A percentile compares a stretch with the other conserved stretches of the same genome.
phyloP scores from a whole-genome alignment of 2,888 invertebrate species.

The Sesamia inferens region DNA sequence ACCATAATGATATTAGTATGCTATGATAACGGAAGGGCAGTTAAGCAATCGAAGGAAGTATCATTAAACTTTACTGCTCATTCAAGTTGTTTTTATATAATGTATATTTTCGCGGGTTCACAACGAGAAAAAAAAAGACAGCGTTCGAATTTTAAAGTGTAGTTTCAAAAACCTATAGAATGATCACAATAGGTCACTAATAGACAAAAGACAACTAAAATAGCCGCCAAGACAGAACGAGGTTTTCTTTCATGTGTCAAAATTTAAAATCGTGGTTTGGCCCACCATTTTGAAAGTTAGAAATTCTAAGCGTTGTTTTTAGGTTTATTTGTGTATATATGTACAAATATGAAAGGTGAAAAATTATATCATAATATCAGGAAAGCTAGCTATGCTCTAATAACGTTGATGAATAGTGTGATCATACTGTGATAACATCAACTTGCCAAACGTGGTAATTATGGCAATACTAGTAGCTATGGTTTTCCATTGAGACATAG shows the following conservation, averaged over 20 bases:
- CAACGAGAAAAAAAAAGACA: background rate
- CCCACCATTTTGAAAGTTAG: background rate
- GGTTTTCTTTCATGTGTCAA: background rate
- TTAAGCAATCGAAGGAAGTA: slow-evolving; percentile 14
- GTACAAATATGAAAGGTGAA: slow-evolving; percentile 13
- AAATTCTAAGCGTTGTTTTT: background rate
- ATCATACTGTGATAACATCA: slow-evolving; percentile 28
- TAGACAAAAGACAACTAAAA: background rate
- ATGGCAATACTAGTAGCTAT: slow-evolving; percentile 15
- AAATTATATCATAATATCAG: slow-evolving; percentile 29
- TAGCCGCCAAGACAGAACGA: background rate
- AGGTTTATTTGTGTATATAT: background rate
- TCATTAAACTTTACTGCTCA: background rate
- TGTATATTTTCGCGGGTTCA: background rate
- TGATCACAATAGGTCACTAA: background rate
- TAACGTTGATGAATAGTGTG: slow-evolving; percentile 20
- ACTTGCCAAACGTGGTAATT: slow-evolving; percentile 31
- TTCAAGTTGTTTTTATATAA: slow-evolving; percentile 9
- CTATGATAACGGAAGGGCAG: slow-evolving; percentile 6
- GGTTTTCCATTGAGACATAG: slow-evolving; percentile 3
- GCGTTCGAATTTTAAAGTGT: slow-evolving; percentile 2
- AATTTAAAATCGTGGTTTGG: background rate
- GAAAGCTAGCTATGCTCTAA: slow-evolving; percentile 34
- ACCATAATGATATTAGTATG: slow-evolving; percentile 25
- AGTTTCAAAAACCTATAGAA: background rate